Evolutionary conservation across 2,797 vertebrate genomes (phyloP), one percentile per base, ranked within the genome.

Genomic region (Buceros bicornis): DNA sequence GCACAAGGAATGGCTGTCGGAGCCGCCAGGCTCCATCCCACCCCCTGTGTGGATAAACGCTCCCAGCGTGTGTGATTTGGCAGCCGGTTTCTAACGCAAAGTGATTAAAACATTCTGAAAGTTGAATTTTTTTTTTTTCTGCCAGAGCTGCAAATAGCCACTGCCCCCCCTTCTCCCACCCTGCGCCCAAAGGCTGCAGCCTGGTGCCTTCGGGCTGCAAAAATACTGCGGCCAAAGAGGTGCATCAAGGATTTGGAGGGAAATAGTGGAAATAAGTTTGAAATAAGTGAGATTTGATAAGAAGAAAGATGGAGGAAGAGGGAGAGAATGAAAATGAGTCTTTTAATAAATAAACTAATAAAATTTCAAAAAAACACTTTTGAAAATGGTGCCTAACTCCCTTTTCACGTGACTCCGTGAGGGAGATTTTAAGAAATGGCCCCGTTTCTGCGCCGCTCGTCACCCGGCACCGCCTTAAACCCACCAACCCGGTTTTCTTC

Each of bases 361-460:
- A 45, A 33, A 33, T 33, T 33, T 33, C 33, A 33, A 33, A 33
- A 33, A 33, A 33, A 33, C 33, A 16, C 45, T 19, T 16, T 45
- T 45, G 45, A 13, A 45, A 45, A 16, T 7, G 8, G 45, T 45
- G 45, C 45, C 45, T 45, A 45, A 45, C 45, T 26, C 51, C 51
- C 22, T 40, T 51, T 8, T 8, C 50, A 10, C 0, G 0, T 6
- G 43, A 13, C 8, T 35, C 16, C 7, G 0, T 1, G 2, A 11
- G n/a, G 17, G 47, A 22, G n/a, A 6, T 53, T 77, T 65, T 35
- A 31, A 40, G 47, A 42, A 77, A 69, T 7, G 1, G 9, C 81
- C 12, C 14, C 1, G 21, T 82, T 73, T 50, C 70, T 65, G 28
- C 26, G 0, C 1, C 1, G 0, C 8, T 47, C 25, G 56, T 54